Evolutionary conservation across 2,113 vertebrate genomes (phyloP).

Genomic region (Propithecus coquereli): DNA sequence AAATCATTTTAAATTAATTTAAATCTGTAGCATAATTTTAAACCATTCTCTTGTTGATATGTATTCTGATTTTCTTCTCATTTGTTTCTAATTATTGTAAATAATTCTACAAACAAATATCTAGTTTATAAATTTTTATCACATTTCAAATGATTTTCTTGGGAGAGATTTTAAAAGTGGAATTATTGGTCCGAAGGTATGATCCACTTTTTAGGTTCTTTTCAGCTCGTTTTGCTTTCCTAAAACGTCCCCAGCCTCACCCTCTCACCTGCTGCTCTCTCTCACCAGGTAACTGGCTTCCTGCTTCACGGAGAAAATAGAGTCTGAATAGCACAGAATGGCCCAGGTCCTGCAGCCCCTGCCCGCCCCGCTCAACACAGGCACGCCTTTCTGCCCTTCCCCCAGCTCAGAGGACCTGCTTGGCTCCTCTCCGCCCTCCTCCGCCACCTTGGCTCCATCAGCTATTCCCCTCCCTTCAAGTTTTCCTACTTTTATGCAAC

Average conservation of each 20-base stretch:
- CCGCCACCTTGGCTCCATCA: background rate
- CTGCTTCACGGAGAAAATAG: background rate
- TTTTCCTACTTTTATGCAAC: background rate
- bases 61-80: background rate
- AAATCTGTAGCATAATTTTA: background rate
- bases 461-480: background rate
- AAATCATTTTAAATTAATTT: background rate
- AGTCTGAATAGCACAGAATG: background rate
- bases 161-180: background rate
- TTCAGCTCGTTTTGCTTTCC: background rate
- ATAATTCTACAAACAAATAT: background rate
- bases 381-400: background rate
- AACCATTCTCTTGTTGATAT: background rate
- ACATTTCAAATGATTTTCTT: background rate
- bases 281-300: background rate
- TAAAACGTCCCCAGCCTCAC: background rate
- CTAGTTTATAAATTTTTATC: background rate
- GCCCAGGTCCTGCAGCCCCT: fast-evolving
- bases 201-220: background rate
- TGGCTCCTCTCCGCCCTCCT: fast-evolving
- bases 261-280: background rate
- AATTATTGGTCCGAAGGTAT: background rate
- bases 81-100: background rate
- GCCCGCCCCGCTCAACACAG: background rate
- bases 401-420: too few relatives aligned